phyloP scores from a whole-genome alignment of 2,797 vertebrate genomes.

The Aulostomus chinensis region DNA sequence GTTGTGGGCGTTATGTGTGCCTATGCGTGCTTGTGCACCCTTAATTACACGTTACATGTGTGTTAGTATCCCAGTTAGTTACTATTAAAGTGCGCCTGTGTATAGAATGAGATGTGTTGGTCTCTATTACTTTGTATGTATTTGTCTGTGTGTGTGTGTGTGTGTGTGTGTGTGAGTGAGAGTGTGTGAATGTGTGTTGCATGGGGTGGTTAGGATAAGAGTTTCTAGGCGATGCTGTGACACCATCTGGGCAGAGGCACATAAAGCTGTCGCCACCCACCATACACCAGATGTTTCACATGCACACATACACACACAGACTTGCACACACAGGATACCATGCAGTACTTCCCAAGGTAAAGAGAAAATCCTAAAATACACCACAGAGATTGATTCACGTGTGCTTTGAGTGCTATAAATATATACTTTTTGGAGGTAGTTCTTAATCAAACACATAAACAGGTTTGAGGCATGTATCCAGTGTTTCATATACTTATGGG shows the following conservation, averaged over 20 bases:
- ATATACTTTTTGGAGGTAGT: slow-evolving; percentile 7
- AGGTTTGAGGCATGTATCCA: background rate
- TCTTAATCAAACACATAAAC: slow-evolving; percentile 10
- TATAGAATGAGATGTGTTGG: slow-evolving; percentile 21
- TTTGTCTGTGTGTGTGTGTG: slow-evolving; percentile 28
- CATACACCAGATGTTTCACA: slow-evolving; percentile 84
- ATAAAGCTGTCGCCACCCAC: slow-evolving; percentile 82
- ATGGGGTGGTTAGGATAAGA: slow-evolving; percentile 78
- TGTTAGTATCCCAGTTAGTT: slow-evolving; percentile 30
- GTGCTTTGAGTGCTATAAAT: slow-evolving; percentile 12
- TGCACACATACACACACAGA: slow-evolving; percentile 59
- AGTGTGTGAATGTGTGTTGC: slow-evolving; percentile 20
- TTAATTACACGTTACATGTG: slow-evolving; percentile 38
- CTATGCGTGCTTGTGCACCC: slow-evolving; percentile 11
- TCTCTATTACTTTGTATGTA: slow-evolving; percentile 19
- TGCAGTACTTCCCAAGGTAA: slow-evolving; percentile 28
- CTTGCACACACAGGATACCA: slow-evolving; percentile 24
- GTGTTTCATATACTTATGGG: slow-evolving; percentile 41
- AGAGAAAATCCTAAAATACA: slow-evolving; percentile 14
- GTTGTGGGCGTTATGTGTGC: slow-evolving; percentile 26
- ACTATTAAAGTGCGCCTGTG: slow-evolving; percentile 27
- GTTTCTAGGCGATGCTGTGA: slow-evolving; percentile 82
- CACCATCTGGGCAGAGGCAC: slow-evolving; percentile 85
- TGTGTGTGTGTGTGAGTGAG: slow-evolving; percentile 29
- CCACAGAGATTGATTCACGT: too few relatives aligned